Percentiles rank a stretch among this genome's conserved stretches.
These are phyloP conservation scores for Eupsittula cactorum DNA, from an alignment of 2,113 vertebrate genomes.

Conservation along the genomic window DNA sequence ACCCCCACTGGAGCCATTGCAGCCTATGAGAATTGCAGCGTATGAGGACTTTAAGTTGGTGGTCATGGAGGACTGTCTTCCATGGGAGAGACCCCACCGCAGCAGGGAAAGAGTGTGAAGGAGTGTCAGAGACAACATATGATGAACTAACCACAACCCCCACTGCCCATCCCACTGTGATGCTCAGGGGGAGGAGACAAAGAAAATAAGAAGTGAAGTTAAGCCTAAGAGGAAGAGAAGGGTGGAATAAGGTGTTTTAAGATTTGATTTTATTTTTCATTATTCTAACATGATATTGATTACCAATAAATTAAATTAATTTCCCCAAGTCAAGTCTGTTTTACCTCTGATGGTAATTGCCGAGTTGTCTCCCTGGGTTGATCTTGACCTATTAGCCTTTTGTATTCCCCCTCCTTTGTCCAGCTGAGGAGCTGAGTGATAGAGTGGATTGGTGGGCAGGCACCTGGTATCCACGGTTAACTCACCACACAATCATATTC, in stretches of 20 bases:
- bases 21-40: too few species aligned
- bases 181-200: fast-evolving
- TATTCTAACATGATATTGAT: not conserved
- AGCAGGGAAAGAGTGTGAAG: not conserved
- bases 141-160: not conserved
- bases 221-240: fast-evolving
- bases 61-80: not conserved
- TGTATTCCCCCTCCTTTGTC: not conserved
- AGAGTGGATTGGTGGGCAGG: not conserved
- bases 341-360: not conserved
- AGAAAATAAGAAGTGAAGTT: not conserved
- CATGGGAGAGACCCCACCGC: fast-evolving
- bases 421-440: not conserved
- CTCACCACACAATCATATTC: not conserved
- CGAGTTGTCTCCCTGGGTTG: not conserved
- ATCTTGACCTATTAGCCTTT: not conserved
- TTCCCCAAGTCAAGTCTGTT: not conserved
- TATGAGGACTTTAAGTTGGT: too few species aligned
- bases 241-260: fast-evolving
- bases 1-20: not conserved
- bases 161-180: fast-evolving
- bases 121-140: fast-evolving
- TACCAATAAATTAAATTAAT: not conserved
- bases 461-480: not conserved
- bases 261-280: not conserved